Evolutionary conservation across 2,888 invertebrate species (phyloP).

Genomic region (Amblyteles armatorius): DNA sequence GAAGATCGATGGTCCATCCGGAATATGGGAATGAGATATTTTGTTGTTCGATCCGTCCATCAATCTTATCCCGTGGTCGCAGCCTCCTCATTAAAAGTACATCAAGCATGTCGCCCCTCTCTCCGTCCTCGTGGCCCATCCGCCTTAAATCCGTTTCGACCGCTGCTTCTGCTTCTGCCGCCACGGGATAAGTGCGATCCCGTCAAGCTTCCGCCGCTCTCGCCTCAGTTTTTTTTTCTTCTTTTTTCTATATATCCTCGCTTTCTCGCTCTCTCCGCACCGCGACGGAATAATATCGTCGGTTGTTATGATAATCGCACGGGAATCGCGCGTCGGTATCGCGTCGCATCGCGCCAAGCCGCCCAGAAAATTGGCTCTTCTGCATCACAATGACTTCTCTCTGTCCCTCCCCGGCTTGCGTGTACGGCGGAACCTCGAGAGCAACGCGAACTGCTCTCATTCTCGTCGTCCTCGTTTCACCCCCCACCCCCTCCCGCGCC

Average conservation of each 20-base stretch:
- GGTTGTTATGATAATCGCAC: conserved; percentile 85
- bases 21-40: conserved; percentile 71
- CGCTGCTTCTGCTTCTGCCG: conserved; percentile 66
- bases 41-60: conserved; percentile 75
- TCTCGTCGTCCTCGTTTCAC: conserved; percentile 58
- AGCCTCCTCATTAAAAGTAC: conserved; percentile 83
- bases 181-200: conserved; percentile 52
- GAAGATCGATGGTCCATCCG: conserved; percentile 67
- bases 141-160: conserved; percentile 52
- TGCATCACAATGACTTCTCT: conserved; percentile 84
- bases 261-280: conserved; percentile 65
- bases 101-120: conserved; percentile 73
- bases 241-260: conserved; percentile 63
- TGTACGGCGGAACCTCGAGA: conserved; percentile 59
- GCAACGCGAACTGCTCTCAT: conserved; percentile 54
- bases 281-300: conserved; percentile 83
- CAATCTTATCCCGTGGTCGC: conserved; percentile 81
- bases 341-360: conserved; percentile 83
- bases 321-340: conserved; percentile 77
- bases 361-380: conserved; percentile 85
- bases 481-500: not conserved
- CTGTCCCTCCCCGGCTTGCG: conserved; percentile 71
- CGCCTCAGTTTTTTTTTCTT: conserved; percentile 37
- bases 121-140: conserved; percentile 46
- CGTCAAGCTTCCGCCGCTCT: conserved; percentile 11